Conservation (phyloP, 1,140 invertebrate species). For the Melanaphis sacchari region DNA sequence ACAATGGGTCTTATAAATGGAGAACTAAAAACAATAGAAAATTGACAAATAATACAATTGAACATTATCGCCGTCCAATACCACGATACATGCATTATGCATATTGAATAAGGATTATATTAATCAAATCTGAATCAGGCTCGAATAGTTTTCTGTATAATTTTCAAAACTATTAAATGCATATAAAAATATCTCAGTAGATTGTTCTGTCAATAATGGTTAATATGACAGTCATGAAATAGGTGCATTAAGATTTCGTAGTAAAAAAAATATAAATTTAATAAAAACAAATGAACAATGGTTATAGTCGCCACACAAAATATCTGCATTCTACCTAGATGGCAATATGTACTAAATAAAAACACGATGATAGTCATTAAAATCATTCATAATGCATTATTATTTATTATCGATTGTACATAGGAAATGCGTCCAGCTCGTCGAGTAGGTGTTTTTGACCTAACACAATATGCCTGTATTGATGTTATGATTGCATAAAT, state of each 20-base stretch:
- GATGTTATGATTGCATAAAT: not conserved
- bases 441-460: not conserved
- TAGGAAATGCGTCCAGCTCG: not conserved
- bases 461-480: not conserved
- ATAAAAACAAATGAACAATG: not conserved
- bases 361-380: not conserved
- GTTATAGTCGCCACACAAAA: not conserved
- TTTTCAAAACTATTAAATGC: not conserved
- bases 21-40: not conserved
- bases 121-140: not conserved
- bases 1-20: too few relatives aligned
- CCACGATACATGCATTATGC: not conserved
- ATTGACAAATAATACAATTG: not conserved
- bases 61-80: not conserved
- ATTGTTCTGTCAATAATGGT: not conserved
- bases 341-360: not conserved
- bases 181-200: not conserved
- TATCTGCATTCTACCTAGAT: not conserved
- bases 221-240: not conserved
- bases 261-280: not conserved
- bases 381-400: not conserved
- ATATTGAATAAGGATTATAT: not conserved
- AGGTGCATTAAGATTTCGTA: not conserved
- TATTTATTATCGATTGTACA: not conserved
- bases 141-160: not conserved